Evolutionary conservation across 1,140 invertebrate species (phyloP), one percentile per base, ranked within the genome.

Genomic region (Listronotus oregonensis): DNA sequence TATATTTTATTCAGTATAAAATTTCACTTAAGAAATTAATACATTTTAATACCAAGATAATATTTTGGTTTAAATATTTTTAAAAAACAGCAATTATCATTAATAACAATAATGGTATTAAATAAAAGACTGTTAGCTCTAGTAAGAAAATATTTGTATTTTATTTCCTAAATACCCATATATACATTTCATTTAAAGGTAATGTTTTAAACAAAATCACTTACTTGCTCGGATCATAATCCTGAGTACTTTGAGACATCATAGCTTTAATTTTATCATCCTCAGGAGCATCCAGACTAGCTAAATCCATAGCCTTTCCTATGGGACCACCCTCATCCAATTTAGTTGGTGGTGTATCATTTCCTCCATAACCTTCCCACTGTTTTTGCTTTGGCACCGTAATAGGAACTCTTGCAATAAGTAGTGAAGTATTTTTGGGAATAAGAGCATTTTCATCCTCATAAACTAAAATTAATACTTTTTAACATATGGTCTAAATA

Each of bases 221-320:
- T 87, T 87, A 97, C 94, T 94, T 97, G 79, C 93, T 92, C 61
- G 95, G 93, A 82, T 98, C 94, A 85, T 98, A 99, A 78, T 97
- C 96, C 77, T 91, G 90, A 49, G 94, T 96, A 40, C 95, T 97
- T 75, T 98, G 96, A 58, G 90, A 87, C 87, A 98, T 97, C 91
- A 98, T 97, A 66, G 94, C 94, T 77, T 90, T 89, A 73, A 99
- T 96, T 82, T 98, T 98, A 76, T 99, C 96, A 75, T 97, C 94
- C 83, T 99, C 97, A 31, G 91, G 91, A 47, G 90, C 92, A 84
- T 95, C 92, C 81, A 97, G 88, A 78, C 87, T 90, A 18, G 91
- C 89, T 66, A 98, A 83, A 85, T 98, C 95, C 47, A 93, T 88
- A 63, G 87, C 81, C 82, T 88, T 82, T 4, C 71, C 71, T 52